A percentile compares a stretch with the other conserved stretches of the same genome.
These are phyloP conservation scores for Onychomys torridus DNA, from an alignment of 2,797 vertebrate species.

Conservation along the genomic window DNA sequence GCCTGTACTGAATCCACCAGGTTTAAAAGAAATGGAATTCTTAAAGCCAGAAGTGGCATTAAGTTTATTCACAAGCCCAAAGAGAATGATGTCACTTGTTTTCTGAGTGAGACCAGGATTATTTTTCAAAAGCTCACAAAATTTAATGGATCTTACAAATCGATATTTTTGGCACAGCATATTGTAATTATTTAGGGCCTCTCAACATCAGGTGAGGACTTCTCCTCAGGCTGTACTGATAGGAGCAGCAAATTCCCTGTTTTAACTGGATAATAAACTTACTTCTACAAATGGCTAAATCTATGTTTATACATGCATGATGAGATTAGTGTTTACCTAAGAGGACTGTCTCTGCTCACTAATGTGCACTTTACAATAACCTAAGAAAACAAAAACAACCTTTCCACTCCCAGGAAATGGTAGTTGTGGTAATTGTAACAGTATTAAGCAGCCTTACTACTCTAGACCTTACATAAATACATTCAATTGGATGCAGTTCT, in stretches of 20 bases:
- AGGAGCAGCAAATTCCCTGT: slow-evolving; percentile 25
- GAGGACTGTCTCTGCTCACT: slow-evolving; percentile 68
- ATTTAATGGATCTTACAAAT: background rate
- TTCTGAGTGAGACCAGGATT: background rate
- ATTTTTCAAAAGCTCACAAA: background rate
- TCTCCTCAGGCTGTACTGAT: background rate
- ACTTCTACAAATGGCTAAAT: slow-evolving; percentile 73
- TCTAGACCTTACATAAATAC: slow-evolving; percentile 64
- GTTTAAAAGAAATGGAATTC: slow-evolving; percentile 52
- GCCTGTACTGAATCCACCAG: no score
- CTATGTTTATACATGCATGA: slow-evolving; percentile 67
- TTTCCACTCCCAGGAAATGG: slow-evolving; percentile 62
- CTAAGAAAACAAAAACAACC: slow-evolving; percentile 78
- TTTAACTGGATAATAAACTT: slow-evolving; percentile 74
- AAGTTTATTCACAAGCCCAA: background rate
- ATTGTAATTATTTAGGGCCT: background rate
- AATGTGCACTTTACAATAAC: slow-evolving; percentile 76
- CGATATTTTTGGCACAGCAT: background rate
- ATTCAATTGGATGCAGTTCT: slow-evolving; percentile 20
- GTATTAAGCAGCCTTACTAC: slow-evolving; percentile 57
- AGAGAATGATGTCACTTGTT: background rate
- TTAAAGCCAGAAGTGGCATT: slow-evolving; percentile 32
- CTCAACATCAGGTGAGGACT: background rate
- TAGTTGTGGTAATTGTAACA: slow-evolving; percentile 68
- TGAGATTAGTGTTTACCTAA: slow-evolving; percentile 72